Conservation (phyloP, 2,888 invertebrate species). For the Steinernema scapterisci region DNA sequence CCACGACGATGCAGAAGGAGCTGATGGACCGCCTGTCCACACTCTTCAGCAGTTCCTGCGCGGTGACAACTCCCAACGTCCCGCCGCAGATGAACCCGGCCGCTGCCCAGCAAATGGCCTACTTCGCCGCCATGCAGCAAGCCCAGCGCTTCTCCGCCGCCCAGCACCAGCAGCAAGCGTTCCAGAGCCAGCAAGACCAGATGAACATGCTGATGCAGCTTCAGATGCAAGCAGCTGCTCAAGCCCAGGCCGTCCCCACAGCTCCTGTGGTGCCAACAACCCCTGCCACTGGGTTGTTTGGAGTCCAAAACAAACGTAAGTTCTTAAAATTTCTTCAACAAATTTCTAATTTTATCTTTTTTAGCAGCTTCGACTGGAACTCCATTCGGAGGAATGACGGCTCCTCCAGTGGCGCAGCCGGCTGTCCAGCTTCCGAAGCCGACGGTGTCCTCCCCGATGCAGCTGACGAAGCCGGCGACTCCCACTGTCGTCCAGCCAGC, state of each 20-base stretch:
- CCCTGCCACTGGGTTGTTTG: background rate
- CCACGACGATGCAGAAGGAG: background rate
- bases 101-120: too few relatives aligned
- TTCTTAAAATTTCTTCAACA: too few relatives aligned
- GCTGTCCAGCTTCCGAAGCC: background rate
- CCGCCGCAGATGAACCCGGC: too few relatives aligned
- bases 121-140: too few relatives aligned
- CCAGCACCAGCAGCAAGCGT: background rate
- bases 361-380: too few relatives aligned
- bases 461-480: background rate
- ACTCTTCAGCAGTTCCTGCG: background rate
- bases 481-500: background rate
- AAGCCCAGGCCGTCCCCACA: background rate
- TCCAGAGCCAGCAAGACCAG: background rate
- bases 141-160: too few relatives aligned
- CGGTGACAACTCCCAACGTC: background rate
- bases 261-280: background rate
- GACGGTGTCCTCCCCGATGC: background rate
- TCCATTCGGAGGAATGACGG: too few relatives aligned
- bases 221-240: background rate
- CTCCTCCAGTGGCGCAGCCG: background rate
- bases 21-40: slow-evolving; percentile 15
- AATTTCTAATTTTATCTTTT: too few relatives aligned
- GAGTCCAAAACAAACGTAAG: background rate
- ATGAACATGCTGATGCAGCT: too few relatives aligned